Base-by-base conservation (phyloP, 1,140 invertebrate species). In the Drosophila saltans region DNA sequence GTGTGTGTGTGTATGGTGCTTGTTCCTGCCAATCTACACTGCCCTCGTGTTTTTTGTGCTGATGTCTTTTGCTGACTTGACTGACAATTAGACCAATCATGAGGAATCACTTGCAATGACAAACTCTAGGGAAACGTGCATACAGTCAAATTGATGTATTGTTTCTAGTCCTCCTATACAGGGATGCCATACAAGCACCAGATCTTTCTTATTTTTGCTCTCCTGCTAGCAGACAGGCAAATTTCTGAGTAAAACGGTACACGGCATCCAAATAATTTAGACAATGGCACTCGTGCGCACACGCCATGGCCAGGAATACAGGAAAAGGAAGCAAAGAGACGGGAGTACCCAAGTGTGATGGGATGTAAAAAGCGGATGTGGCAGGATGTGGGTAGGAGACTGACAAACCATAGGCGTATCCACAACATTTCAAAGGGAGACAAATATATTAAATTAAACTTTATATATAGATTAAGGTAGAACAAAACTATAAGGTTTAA, bases 261-360 rank as follows among this genome's bases (percentile, higher is more conserved):
- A 63, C 63, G 68, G 80, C 80, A 86, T 88, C 69, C 80, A 88
- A 86, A 86, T 86, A 78, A 86, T 86, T 86, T 86, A 88, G 83
- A 88, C 83, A 88, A 86, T 88, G 80, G 80, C 83, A 86, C 83
- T 86, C 83, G 83, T 88, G 83, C 83, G 80, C 84, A 88, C 81
- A 88, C 78, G 84, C 70, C 83, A 88, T 74, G 61, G 72, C 72
- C 75, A 72, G 77, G 56, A 78, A 72, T 11, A 33, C 60, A 36
- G 41, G 39, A 48, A 41, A 43, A 26, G 6, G 41, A 64, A 26
- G 16, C 61, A 64, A 43, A 62, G 48, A 60, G 43, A 24, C 40
- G 66, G 62, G 60, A 21, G 48, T 48, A 56, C 11, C 40, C 2
- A 48, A 48, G 45, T 52, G 21, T 26, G 45, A 52, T 24, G 45